Base-by-base conservation (phyloP, 2,797 vertebrate species). In the Diplodus sargus region DNA sequence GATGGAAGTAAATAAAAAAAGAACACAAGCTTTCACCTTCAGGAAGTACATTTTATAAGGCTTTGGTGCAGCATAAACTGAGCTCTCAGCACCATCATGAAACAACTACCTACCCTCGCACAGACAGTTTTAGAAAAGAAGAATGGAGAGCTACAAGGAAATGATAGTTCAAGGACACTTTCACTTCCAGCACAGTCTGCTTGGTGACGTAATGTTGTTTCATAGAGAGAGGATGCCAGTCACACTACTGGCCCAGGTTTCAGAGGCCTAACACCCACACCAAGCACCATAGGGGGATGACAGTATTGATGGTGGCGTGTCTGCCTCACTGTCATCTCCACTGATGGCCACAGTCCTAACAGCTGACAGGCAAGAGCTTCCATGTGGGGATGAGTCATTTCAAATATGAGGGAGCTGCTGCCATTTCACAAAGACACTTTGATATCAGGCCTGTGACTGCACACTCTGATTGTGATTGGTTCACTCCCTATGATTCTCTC, bases 311-410 rank as follows among this genome's bases (percentile, higher is more conserved):
- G 87, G 87, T 74, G 78, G 65, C 49, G 39, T 74, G 84, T 89
- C 88, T 89, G 86, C 83, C 68, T 87, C 83, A 34, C 85, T 91
- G 88, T 88, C 85, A 85, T 72, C 75, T 87, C 77, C 74, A 69
- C 66, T 78, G 84, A 92, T 87, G 88, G 86, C 88, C 81, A 51
- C 34, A 8, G 74, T 85, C 80, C 82, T 81, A 87, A 81, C 83
- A 88, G 82, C 87, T 91, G 92, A 92, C 88, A 91, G 86, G 84
- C 79, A 82, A 79, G 84, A n/a, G 65, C 78, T 83, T 89, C 79
- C 53, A 83, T 85, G 76, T 77, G 86, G 72, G 69, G 82, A 90
- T 89, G 88, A 93, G 79, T 90, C 83, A 92, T 87, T 90, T 87
- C 18, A 66, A 88, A 86, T 70, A 74, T 82, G 82, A 70, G 78